Base-by-base conservation (phyloP, 2,113 vertebrate genomes). In the Eulacestoma nigropectus region DNA sequence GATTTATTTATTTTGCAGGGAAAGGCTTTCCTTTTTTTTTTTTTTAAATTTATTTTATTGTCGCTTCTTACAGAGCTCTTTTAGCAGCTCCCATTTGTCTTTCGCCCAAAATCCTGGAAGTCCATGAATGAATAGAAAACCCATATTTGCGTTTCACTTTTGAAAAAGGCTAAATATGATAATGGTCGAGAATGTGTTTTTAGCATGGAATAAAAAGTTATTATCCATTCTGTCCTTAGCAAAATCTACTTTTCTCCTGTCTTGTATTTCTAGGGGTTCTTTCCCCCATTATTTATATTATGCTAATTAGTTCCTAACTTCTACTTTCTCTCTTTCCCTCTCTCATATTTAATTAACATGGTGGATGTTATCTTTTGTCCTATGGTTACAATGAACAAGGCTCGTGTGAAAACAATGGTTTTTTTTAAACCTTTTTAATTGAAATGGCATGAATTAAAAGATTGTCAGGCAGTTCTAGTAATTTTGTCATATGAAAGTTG, bases 371-470 rank as follows among this genome's bases (percentile, higher is more conserved):
- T 60, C 26, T 76, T 85, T 94, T 80, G 47, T 92, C 49, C 87
- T 30, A 49, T 65, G 27, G 26, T 64, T 93, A 57, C 50, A 94
- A 73, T 57, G 84, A 83, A 57, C 27, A 84, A 75, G 41, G 20
- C 41, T 94, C n/a, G 23, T 49, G 49, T 93, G 73, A 87, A 94
- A 92, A 91, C n/a, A 22, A 44, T 60, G 39, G 39, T 16, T 89
- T 92, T 89, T 68, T 30, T 5, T 35, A 91, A 95, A 63, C 7
- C 19, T n/a, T 92, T 95, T 92, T 37, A 93, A 89, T 95, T 90
- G 65, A 95, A 87, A 93, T 82, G 73, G 87, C 69, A 81, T n/a
- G 44, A 89, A 95, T 87, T 95, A 77, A 93, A 91, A 89, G 23
- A 59, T 37, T 3, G 0, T 84, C 81, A 94, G 47, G 39, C 64